Percentiles rank a stretch among this genome's conserved stretches.
phyloP scores from a whole-genome alignment of 2,888 invertebrate species.

The Chirona hameri region DNA sequence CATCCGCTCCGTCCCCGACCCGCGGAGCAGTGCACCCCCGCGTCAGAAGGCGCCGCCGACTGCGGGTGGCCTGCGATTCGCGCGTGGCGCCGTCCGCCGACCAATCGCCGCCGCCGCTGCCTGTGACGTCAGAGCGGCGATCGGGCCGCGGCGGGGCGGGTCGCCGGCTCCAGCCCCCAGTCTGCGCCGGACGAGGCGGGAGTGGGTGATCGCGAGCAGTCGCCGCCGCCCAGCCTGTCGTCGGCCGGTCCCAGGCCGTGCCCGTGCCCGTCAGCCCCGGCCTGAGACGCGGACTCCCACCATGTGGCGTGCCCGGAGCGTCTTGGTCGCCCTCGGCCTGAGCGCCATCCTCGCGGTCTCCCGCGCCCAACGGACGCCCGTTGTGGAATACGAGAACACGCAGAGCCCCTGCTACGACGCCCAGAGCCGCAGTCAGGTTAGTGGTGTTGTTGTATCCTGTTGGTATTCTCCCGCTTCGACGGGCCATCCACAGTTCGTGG shows the following conservation, averaged over 20 bases:
- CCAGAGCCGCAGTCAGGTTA: slow-evolving; percentile 3
- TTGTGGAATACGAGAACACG: not conserved
- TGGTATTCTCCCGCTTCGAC: not conserved
- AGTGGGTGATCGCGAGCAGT: not conserved
- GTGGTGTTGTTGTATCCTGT: not conserved
- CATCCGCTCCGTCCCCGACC: too few species aligned
- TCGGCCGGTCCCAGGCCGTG: not conserved
- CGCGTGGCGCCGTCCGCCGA: not conserved
- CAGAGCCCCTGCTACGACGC: slow-evolving; percentile 25
- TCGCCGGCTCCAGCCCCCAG: not conserved
- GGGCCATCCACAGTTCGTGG: not conserved
- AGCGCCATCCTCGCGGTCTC: not conserved
- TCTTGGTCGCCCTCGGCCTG: not conserved
- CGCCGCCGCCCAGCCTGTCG: not conserved
- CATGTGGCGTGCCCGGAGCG: not conserved
- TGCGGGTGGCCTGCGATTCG: slow-evolving; percentile 22
- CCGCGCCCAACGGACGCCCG: not conserved
- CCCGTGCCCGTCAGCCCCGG: not conserved
- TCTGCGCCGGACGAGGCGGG: not conserved
- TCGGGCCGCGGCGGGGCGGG: not conserved
- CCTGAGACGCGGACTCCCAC: not conserved
- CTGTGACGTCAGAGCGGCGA: not conserved
- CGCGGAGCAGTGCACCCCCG: too few species aligned
- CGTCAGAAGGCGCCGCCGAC: not conserved
- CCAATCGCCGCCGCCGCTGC: not conserved